phyloP scores from a whole-genome alignment of 37 sponge, comb jelly and placozoan genomes.

The Aplysina aerophoba region DNA sequence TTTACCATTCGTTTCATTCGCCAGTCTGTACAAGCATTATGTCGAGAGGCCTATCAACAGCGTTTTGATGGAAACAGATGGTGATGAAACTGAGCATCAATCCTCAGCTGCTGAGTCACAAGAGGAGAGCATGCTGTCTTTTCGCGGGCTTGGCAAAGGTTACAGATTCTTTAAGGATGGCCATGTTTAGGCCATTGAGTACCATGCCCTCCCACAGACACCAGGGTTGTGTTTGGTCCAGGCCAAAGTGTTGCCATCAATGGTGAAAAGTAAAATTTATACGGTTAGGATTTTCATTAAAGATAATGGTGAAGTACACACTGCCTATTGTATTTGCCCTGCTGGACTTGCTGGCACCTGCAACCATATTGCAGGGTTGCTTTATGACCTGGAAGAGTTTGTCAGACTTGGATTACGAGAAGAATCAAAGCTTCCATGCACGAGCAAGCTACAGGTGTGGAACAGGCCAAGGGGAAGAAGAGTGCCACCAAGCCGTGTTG shows the following conservation, averaged over 20 bases:
- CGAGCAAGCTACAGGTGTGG: constrained; percentile 27
- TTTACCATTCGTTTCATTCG: no score
- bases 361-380: constrained; percentile 20
- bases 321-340: constrained; percentile 36
- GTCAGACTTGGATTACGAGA: constrained; percentile 18
- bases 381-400: constrained; percentile 37
- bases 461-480: constrained; percentile 22
- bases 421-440: neutral
- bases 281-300: neutral
- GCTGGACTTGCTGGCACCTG: constrained; percentile 39
- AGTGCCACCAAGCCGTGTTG: constrained; percentile 4
- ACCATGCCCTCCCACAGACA: constrained; percentile 16
- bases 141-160: constrained; percentile 7
- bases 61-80: neutral
- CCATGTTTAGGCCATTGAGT: constrained; percentile 26
- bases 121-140: neutral
- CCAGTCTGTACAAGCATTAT: no score
- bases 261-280: constrained; percentile 11
- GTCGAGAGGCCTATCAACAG: constrained; percentile 14
- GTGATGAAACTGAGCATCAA: neutral
- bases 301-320: constrained; percentile 1
- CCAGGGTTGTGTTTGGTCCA: constrained; percentile 6
- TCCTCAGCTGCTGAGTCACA: neutral
- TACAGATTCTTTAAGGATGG: constrained; percentile 36
- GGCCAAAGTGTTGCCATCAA: constrained; percentile 28